phyloP scores from a whole-genome alignment of 2,797 vertebrate species.

The Gymnocypris eckloni region DNA sequence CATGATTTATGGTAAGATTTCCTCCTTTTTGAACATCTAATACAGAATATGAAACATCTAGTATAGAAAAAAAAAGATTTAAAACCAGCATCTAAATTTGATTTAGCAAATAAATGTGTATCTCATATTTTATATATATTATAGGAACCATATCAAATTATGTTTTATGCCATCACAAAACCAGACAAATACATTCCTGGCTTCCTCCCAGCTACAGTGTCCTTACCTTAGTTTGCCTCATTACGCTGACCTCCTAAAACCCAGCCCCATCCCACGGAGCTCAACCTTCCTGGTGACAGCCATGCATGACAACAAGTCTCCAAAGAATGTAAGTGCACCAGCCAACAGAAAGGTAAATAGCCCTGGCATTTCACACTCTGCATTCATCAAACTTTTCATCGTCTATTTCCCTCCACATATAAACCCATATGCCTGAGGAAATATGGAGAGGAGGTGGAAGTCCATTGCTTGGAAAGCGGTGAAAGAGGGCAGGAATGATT shows the following conservation, averaged over 20 bases:
- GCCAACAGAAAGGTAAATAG: constrained; percentile 63
- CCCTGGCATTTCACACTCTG: constrained; percentile 65
- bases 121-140: background rate
- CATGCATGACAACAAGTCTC: constrained; percentile 35
- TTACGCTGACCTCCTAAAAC: constrained; percentile 6
- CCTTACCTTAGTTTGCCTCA: constrained; percentile 10
- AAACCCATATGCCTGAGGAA: constrained; percentile 64
- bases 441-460: constrained; percentile 64
- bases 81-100: background rate
- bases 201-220: constrained; percentile 6
- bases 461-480: constrained; percentile 50
- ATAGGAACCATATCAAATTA: background rate
- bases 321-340: constrained; percentile 54
- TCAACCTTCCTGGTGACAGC: constrained; percentile 45
- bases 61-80: background rate
- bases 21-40: background rate
- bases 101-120: background rate
- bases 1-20: background rate
- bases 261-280: background rate
- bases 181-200: background rate
- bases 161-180: background rate
- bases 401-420: constrained; percentile 66
- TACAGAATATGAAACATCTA: background rate
- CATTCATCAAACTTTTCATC: constrained; percentile 70
- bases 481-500: constrained; percentile 27